Evolutionary conservation across 64 coral and sea anemone species (phyloP).

Genomic region (Astreopora myriophthalma): DNA sequence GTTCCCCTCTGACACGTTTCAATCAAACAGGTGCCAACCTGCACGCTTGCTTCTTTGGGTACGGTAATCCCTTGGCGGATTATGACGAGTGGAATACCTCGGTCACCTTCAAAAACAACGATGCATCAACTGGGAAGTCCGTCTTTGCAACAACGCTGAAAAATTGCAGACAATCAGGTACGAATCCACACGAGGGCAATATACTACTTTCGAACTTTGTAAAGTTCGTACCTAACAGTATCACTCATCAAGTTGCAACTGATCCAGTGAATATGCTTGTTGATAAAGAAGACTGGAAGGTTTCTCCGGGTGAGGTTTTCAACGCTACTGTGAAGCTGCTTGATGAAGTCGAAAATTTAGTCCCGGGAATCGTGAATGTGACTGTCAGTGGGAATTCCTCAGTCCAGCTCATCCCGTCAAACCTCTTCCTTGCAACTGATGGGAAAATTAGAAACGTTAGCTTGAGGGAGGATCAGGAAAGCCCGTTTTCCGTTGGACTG

Average conservation of each 20-base stretch:
- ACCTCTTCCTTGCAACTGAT: background rate
- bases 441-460: background rate
- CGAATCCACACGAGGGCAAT: slow-evolving; percentile 26
- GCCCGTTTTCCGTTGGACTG: background rate
- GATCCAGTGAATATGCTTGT: slow-evolving; percentile 59
- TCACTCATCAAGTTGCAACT: slow-evolving; percentile 48
- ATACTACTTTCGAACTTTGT: slow-evolving; percentile 69
- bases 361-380: slow-evolving; percentile 26
- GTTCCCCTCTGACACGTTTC: slow-evolving; percentile 72
- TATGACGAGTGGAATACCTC: slow-evolving; percentile 75
- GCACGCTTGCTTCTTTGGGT: slow-evolving; percentile 72
- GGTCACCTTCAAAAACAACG: slow-evolving; percentile 72
- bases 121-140: slow-evolving; percentile 46
- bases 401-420: background rate
- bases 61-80: slow-evolving; percentile 24
- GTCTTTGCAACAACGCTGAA: slow-evolving; percentile 79
- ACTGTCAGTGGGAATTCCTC: background rate
- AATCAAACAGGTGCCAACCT: slow-evolving; percentile 53
- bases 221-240: slow-evolving; percentile 4
- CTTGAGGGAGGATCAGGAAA: background rate
- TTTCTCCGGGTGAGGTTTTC: slow-evolving; percentile 63
- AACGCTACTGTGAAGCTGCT: background rate
- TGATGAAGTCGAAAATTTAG: slow-evolving; percentile 42
- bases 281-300: slow-evolving; percentile 35
- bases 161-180: slow-evolving; percentile 60